These are phyloP conservation scores for Aporophyla lueneburgensis DNA, from an alignment of 2,888 invertebrate species.

Conservation along the genomic window DNA sequence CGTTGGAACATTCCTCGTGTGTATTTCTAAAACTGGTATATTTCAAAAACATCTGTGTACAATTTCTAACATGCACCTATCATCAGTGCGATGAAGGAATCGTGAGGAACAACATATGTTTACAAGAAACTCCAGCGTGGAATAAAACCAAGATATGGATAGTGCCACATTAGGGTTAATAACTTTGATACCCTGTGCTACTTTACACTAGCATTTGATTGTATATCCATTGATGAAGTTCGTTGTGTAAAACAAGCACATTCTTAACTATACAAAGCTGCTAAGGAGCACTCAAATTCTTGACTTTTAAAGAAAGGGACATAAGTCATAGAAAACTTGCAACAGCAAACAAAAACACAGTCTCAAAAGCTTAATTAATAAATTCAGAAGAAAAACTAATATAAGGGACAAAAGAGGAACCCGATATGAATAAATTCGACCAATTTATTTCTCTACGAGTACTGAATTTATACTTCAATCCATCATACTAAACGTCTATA, in stretches of 20 bases:
- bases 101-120: conserved; percentile 46
- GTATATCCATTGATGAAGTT: neutral
- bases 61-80: conserved; percentile 47
- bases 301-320: neutral
- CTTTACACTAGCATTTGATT: conserved; percentile 13
- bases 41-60: conserved; percentile 31
- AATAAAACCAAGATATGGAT: conserved; percentile 32
- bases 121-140: conserved; percentile 35
- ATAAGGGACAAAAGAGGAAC: neutral
- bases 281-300: neutral
- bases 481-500: conserved; percentile 42
- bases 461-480: conserved; percentile 12
- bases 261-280: neutral
- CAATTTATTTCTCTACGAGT: neutral
- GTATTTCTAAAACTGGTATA: conserved; percentile 15
- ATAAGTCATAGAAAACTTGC: neutral
- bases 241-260: neutral
- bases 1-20: neutral
- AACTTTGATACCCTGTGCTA: conserved; percentile 15
- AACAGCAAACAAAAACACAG: neutral
- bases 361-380: neutral
- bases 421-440: neutral
- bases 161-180: conserved; percentile 39
- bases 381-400: neutral
- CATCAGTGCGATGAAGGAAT: conserved; percentile 47